These are phyloP conservation scores for Halictus rubicundus DNA, from an alignment of 1,140 invertebrate species.

Conservation along the genomic window DNA sequence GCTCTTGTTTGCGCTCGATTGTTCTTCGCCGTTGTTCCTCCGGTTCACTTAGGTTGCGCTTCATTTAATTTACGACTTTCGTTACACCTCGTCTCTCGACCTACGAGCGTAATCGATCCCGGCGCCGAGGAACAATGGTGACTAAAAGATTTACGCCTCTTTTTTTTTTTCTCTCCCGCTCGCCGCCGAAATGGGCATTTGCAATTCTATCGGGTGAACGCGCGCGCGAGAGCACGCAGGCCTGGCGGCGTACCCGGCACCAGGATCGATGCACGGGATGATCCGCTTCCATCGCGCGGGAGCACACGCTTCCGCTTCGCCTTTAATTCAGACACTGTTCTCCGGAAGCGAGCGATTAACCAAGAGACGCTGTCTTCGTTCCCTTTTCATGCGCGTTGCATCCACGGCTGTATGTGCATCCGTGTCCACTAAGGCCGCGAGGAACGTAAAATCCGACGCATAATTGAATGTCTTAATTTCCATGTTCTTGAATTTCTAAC, in stretches of 20 bases:
- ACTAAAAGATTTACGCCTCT: neutral
- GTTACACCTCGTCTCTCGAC: neutral
- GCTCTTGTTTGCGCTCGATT: too few relatives aligned
- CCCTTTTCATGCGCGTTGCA: too few relatives aligned
- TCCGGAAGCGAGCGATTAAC: neutral
- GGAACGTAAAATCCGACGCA: too few relatives aligned
- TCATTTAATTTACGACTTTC: neutral
- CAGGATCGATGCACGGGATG: slow-evolving; percentile 12
- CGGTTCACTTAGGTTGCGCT: neutral
- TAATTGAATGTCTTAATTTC: too few relatives aligned
- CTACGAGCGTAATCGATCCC: neutral
- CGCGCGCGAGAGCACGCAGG: neutral
- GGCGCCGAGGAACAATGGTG: neutral
- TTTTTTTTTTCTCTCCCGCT: neutral
- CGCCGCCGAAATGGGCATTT: neutral
- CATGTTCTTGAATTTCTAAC: too few relatives aligned
- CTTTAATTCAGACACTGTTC: neutral
- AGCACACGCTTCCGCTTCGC: neutral
- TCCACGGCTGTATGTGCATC: too few relatives aligned
- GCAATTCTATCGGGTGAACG: slow-evolving; percentile 20
- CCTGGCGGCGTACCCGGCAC: neutral
- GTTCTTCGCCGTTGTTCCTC: neutral
- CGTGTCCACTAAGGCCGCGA: too few relatives aligned
- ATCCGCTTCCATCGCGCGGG: neutral
- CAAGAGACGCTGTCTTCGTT: too few relatives aligned